Evolutionary conservation across 2,113 vertebrate species (phyloP).

Genomic region (Eretmodus cyanostictus): DNA sequence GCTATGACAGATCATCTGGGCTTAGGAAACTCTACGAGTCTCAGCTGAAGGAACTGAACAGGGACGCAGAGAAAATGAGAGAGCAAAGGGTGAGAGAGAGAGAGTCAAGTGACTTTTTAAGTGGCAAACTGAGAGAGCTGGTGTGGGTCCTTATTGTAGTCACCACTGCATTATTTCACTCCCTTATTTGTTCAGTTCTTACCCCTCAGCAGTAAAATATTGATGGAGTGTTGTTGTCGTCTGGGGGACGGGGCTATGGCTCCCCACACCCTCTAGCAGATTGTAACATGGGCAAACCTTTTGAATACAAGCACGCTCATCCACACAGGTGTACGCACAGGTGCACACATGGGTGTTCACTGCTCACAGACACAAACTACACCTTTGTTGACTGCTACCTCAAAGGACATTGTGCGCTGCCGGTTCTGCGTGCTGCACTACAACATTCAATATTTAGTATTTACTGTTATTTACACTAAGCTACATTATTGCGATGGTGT

Average conservation of each 20-base stretch:
- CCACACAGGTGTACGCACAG: neutral
- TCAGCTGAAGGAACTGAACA: conserved; percentile 63
- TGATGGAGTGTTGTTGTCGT: neutral
- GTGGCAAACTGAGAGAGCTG: neutral
- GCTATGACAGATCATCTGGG: conserved; percentile 47
- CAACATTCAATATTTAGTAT: neutral
- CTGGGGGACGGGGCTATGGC: neutral
- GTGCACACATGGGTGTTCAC: neutral
- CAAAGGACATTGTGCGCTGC: neutral
- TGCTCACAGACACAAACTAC: neutral
- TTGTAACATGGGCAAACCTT: neutral
- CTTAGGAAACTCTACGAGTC: conserved; percentile 63
- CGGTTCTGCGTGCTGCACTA: fast-evolving
- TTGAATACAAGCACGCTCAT: neutral
- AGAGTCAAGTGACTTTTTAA: neutral
- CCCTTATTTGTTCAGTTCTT: neutral
- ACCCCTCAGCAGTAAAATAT: neutral
- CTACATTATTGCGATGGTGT: neutral
- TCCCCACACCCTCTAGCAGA: neutral
- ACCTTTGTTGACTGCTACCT: neutral
- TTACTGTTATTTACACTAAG: neutral
- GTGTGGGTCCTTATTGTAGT: neutral
- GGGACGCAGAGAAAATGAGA: conserved; percentile 63
- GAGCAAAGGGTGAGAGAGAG: conserved; percentile 51
- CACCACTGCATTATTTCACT: neutral